phyloP scores from a whole-genome alignment of 2,797 vertebrate genomes.

The Sebastes cheni region DNA sequence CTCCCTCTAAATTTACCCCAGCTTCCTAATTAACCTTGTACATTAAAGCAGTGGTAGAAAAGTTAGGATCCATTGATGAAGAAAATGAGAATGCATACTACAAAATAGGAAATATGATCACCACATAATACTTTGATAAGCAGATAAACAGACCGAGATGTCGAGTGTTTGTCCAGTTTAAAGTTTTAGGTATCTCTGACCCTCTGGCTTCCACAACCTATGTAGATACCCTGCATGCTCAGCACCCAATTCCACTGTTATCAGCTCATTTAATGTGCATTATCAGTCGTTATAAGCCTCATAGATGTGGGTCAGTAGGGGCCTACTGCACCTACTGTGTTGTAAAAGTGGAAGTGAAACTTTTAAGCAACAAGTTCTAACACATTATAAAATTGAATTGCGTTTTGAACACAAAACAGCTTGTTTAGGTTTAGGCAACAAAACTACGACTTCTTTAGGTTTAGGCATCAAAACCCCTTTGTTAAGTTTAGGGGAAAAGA shows the following conservation, averaged over 20 bases:
- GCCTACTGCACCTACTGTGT: background rate
- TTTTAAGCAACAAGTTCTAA: too few relatives aligned
- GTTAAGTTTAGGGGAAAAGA: too few relatives aligned
- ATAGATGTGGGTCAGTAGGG: background rate
- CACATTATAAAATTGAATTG: too few relatives aligned
- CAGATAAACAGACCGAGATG: background rate
- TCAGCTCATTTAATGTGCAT: too few relatives aligned
- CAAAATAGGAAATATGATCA: background rate
- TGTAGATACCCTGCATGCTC: background rate
- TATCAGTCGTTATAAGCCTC: background rate
- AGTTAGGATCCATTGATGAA: background rate
- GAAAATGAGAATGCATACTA: background rate
- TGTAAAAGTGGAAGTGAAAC: background rate
- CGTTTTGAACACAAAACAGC: too few relatives aligned
- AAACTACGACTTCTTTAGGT: too few relatives aligned
- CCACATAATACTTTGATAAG: background rate
- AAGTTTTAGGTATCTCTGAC: background rate
- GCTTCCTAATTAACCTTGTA: constrained; percentile 40
- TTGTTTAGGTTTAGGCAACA: too few relatives aligned
- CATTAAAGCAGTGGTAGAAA: constrained; percentile 1
- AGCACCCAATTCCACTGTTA: too few relatives aligned
- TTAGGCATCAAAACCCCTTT: too few relatives aligned
- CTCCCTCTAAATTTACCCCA: constrained; percentile 5
- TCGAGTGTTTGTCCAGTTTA: background rate
- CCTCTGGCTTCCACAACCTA: background rate